Conservation (phyloP, 1,140 invertebrate genomes). For the Drosophila dunni region DNA sequence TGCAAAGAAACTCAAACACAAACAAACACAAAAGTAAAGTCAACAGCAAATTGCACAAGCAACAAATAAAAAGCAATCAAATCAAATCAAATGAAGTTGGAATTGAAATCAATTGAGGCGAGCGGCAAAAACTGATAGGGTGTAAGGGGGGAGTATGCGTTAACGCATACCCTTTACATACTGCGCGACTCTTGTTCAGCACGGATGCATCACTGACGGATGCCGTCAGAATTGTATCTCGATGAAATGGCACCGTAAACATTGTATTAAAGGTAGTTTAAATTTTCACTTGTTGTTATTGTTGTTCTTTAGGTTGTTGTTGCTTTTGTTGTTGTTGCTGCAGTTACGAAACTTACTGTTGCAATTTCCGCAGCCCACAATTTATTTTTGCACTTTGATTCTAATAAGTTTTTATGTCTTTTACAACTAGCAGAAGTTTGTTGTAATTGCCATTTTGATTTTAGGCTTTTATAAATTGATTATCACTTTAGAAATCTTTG, state of each 20-base stretch:
- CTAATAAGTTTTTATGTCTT: conserved; percentile 17
- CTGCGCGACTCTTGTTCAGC: conserved; percentile 75
- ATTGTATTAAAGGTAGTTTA: conserved; percentile 41
- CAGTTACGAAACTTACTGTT: conserved; percentile 58
- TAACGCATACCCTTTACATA: conserved; percentile 64
- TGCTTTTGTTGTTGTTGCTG: conserved; percentile 12
- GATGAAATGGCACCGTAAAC: conserved; percentile 84
- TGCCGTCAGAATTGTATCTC: conserved; percentile 80
- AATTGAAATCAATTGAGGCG: conserved; percentile 73
- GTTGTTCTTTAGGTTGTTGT: conserved; percentile 9
- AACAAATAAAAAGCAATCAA: conserved; percentile 45
- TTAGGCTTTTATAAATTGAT: conserved; percentile 5
- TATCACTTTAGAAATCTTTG: not conserved
- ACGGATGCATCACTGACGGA: conserved; percentile 84
- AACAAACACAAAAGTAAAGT: conserved; percentile 8
- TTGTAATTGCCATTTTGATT: conserved; percentile 28
- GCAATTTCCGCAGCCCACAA: conserved; percentile 48
- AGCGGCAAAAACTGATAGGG: not conserved
- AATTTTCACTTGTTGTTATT: conserved; percentile 12
- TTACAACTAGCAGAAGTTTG: conserved; percentile 53
- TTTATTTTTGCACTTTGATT: conserved; percentile 26
- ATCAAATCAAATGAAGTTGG: conserved; percentile 46
- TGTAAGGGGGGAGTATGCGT: not conserved
- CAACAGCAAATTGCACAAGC: conserved; percentile 27
- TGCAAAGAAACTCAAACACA: not conserved